Percentiles rank a stretch among this genome's conserved stretches.
phyloP scores from a whole-genome alignment of 2,888 invertebrate genomes.

The Aporophyla lueneburgensis region DNA sequence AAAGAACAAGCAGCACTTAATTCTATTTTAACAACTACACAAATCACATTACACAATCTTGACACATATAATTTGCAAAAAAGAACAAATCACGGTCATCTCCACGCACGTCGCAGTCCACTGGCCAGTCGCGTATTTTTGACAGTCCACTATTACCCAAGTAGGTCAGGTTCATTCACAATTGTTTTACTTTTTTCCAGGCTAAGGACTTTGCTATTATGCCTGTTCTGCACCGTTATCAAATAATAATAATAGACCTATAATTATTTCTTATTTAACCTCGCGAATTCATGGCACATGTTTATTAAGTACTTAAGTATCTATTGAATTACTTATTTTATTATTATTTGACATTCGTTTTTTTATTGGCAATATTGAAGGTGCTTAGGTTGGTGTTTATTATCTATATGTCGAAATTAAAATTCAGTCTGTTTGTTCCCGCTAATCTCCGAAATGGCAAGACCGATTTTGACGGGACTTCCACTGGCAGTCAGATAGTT shows the following conservation, averaged over 20 bases:
- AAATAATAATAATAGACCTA: slow-evolving; percentile 50
- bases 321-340: neutral
- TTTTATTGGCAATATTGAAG: slow-evolving; percentile 4
- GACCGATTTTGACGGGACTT: too few relatives aligned
- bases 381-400: neutral
- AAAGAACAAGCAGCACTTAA: neutral
- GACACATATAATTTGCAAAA: slow-evolving; percentile 25
- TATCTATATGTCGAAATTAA: neutral
- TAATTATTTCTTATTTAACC: slow-evolving; percentile 39
- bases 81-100: slow-evolving; percentile 15
- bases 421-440: too few relatives aligned
- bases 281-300: slow-evolving; percentile 24
- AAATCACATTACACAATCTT: slow-evolving; percentile 20
- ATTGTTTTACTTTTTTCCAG: slow-evolving; percentile 52
- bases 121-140: slow-evolving; percentile 38
- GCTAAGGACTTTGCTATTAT: slow-evolving; percentile 60
- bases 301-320: neutral
- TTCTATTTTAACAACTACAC: neutral
- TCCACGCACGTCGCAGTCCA: slow-evolving; percentile 46
- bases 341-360: slow-evolving; percentile 15
- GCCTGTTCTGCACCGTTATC: slow-evolving; percentile 34
- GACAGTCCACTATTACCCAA: slow-evolving; percentile 57
- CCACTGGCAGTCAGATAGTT: too few relatives aligned
- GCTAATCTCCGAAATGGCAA: too few relatives aligned
- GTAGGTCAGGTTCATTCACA: slow-evolving; percentile 67